Percentiles rank a stretch among this genome's conserved stretches.
These are phyloP conservation scores for Sinosuthora webbiana DNA, from an alignment of 2,113 vertebrate species.

Conservation along the genomic window DNA sequence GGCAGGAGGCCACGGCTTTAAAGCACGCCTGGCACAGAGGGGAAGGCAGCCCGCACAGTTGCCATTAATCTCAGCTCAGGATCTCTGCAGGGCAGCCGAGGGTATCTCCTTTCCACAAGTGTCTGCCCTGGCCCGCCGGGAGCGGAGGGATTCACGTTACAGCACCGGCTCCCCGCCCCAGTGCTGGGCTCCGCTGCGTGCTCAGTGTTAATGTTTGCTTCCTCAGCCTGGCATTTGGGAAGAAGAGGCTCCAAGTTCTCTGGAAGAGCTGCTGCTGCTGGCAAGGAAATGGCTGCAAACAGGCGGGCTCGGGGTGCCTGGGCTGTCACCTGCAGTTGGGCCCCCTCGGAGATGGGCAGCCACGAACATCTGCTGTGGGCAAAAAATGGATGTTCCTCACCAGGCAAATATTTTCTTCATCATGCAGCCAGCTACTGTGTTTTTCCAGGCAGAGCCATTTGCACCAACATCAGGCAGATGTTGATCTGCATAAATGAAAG, in stretches of 20 bases:
- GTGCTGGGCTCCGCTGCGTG: neutral
- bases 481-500: neutral
- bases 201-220: conserved; percentile 42
- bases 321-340: neutral
- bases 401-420: neutral
- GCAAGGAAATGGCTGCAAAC: neutral
- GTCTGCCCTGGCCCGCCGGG: neutral
- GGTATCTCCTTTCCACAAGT: conserved; percentile 44
- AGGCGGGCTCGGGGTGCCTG: neutral
- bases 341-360: rapidly evolving
- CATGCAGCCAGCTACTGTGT: neutral
- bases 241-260: neutral
- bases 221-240: conserved; percentile 17
- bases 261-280: neutral
- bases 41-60: conserved; percentile 37
- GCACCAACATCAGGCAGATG: neutral
- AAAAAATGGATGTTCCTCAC: neutral
- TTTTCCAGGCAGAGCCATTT: neutral
- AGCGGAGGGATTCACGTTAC: neutral
- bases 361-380: neutral
- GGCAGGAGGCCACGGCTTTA: conserved; percentile 55
- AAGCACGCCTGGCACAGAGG: conserved; percentile 26
- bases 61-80: conserved; percentile 41
- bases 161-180: neutral
- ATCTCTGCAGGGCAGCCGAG: conserved; percentile 53